Conservation (phyloP, 1,140 invertebrate genomes). For the Pygmarrhopalites habei region DNA sequence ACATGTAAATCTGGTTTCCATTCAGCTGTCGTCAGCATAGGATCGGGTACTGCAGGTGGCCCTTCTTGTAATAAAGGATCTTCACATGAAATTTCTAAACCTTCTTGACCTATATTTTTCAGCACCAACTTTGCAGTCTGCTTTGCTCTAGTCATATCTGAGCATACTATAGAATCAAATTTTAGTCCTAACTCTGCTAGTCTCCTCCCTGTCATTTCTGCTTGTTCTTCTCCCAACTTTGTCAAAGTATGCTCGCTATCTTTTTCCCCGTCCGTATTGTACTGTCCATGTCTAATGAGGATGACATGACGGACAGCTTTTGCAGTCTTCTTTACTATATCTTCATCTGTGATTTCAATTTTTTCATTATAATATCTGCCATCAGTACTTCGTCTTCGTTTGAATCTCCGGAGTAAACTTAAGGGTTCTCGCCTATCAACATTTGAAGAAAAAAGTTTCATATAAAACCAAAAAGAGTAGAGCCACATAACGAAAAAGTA, state of each 20-base stretch:
- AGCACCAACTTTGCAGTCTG: conserved; percentile 82
- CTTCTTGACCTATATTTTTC: conserved; percentile 44
- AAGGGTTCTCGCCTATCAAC: conserved; percentile 66
- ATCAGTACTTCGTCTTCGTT: conserved; percentile 45
- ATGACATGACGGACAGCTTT: conserved; percentile 75
- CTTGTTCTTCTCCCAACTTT: conserved; percentile 55
- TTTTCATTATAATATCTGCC: too few relatives aligned
- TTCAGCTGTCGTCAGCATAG: conserved; percentile 55
- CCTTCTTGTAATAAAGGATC: conserved; percentile 76
- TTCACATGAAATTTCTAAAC: background rate
- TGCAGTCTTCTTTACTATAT: conserved; percentile 54
- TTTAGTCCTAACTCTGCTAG: conserved; percentile 66
- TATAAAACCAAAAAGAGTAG: too few relatives aligned
- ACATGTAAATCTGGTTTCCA: conserved; percentile 81
- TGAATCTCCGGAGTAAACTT: conserved; percentile 53
- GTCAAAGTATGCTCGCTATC: conserved; percentile 26
- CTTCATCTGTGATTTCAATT: conserved; percentile 32
- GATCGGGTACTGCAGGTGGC: conserved; percentile 80
- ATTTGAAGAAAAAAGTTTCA: too few relatives aligned
- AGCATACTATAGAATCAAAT: conserved; percentile 69
- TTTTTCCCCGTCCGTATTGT: conserved; percentile 61
- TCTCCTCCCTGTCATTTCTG: conserved; percentile 68
- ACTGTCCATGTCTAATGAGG: conserved; percentile 92
- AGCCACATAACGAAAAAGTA: too few relatives aligned
- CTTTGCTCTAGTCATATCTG: conserved; percentile 86